Percentiles rank a stretch among this genome's conserved stretches.
Conservation (phyloP, 1,140 invertebrate species). For the Polypedilum pembai region DNA sequence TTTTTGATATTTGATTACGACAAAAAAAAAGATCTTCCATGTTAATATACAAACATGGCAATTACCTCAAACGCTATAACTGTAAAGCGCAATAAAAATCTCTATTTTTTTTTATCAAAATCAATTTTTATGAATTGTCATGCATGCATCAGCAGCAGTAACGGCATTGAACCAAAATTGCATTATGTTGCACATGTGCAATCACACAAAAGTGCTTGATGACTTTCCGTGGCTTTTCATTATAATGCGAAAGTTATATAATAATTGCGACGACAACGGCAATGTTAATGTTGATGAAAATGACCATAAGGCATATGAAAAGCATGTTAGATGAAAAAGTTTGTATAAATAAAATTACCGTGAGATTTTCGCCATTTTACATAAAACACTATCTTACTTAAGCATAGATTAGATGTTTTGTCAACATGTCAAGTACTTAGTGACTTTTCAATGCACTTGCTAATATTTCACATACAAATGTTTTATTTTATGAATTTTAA, state of each 20-base stretch:
- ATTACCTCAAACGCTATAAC: conserved; percentile 17
- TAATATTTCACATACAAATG: neutral
- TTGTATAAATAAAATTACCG: neutral
- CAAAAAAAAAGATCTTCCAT: neutral
- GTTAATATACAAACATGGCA: conserved; percentile 16
- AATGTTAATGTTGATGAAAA: neutral
- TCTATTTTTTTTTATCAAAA: conserved; percentile 6
- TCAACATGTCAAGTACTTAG: conserved; percentile 11
- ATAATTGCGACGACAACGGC: too few relatives aligned
- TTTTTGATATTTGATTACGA: neutral
- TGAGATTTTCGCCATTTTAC: neutral
- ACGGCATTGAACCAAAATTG: neutral
- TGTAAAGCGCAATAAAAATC: neutral
- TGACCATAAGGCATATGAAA: neutral
- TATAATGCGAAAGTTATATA: neutral
- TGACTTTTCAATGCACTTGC: neutral
- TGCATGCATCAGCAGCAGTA: neutral
- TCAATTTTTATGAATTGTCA: conserved; percentile 13
- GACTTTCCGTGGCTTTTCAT: neutral
- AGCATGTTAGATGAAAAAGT: neutral
- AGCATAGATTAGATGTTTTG: conserved; percentile 3
- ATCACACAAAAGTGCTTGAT: neutral
- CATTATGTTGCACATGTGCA: neutral
- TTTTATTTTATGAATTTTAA: neutral
- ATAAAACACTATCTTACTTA: neutral